These are phyloP conservation scores for Metopolophium dirhodum DNA, from an alignment of 1,140 invertebrate genomes.

Conservation along the genomic window DNA sequence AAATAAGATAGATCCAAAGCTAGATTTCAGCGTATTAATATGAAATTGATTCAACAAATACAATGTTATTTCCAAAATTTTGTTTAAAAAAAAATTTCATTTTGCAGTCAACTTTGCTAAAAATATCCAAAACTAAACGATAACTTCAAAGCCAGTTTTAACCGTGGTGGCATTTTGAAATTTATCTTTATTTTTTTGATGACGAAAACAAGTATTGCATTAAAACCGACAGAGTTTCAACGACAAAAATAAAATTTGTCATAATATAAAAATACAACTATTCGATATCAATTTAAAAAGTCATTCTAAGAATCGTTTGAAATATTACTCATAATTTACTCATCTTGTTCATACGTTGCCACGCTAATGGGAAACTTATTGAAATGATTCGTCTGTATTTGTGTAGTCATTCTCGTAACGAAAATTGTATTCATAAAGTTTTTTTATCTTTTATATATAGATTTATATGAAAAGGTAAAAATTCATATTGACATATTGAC, in stretches of 20 bases:
- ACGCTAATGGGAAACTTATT: neutral
- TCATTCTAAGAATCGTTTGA: neutral
- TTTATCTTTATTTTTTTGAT: neutral
- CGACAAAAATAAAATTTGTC: neutral
- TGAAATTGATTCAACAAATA: neutral
- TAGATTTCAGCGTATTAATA: neutral
- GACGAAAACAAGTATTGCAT: neutral
- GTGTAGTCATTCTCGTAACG: neutral
- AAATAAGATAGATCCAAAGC: neutral
- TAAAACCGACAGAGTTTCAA: neutral
- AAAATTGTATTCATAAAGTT: neutral
- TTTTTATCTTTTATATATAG: too few species aligned
- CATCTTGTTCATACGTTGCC: neutral
- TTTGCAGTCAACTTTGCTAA: too few species aligned
- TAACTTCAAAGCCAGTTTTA: neutral
- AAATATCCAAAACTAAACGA: too few species aligned
- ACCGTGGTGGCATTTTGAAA: neutral
- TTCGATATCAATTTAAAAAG: neutral
- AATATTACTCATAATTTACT: neutral
- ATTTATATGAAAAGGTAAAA: too few species aligned
- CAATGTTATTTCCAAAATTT: neutral
- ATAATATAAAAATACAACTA: neutral
- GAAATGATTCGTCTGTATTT: neutral
- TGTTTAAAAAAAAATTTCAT: too few species aligned
- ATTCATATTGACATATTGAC: too few species aligned